Evolutionary conservation across 2,113 vertebrate species (phyloP), one percentile per base, ranked within the genome.

Genomic region (Trogon melanurus): DNA sequence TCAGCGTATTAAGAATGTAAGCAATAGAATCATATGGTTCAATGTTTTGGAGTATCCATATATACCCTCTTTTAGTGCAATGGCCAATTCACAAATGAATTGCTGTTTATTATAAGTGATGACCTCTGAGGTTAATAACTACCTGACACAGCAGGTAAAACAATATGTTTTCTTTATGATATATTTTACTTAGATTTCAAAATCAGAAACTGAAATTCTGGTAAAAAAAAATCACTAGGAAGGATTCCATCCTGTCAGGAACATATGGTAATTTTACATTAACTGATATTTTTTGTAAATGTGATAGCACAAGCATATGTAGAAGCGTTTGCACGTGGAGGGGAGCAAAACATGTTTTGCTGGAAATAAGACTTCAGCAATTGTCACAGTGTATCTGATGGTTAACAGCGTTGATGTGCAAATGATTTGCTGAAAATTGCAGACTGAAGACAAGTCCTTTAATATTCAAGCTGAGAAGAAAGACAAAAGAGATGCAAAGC

Each of bases 301-400:
- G 64, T 93, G 89, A 56, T 60, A 93, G 67, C 41, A 79, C 54
- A 95, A 96, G 41, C 84, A 85, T 97, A 94, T 91, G 85, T 91
- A 51, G 54, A 95, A 95, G 78, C 74, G 32, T 86, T 91, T 89
- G 44, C 61, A 57, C 89, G 86, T 72, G 45, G 29, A 92, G 26
- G 17, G 38, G 25, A 85, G 36, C 6, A 93, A 95, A 95, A 92
- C 23, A 18, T 85, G 61, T 93, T 91, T 95, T 91, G 54, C 58
- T 91, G 85, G 93, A 95, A 93, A 95, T 62, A 88, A 74, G 60
- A 62, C 56, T 94, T 75, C 44, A 58, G n/a, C 1, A 16, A 70
- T 71, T 95, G 81, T 76, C 56, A 79, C 50, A 71, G 22, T 32
- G 9, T 85, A 66, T 82, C 29, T 85, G 30, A 54, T 60, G 41